phyloP scores from a whole-genome alignment of 1,140 invertebrate genomes.

The Phthorimaea operculella region DNA sequence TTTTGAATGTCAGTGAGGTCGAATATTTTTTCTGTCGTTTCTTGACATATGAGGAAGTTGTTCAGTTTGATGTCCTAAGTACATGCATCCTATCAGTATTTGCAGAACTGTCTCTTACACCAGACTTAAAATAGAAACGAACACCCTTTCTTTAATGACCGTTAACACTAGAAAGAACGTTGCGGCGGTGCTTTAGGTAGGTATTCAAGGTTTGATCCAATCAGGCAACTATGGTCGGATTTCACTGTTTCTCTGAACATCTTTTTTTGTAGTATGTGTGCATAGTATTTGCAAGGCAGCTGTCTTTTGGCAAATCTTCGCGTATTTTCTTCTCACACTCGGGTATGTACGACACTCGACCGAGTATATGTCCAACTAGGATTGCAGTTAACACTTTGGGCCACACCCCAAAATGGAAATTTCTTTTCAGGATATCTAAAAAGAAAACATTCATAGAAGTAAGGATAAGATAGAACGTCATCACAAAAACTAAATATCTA shows the following conservation, averaged over 20 bases:
- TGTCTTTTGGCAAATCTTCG: constrained; percentile 24
- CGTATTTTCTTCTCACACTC: constrained; percentile 38
- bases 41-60: too few relatives aligned
- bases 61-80: too few relatives aligned
- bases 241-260: constrained; percentile 11
- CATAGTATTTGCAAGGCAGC: constrained; percentile 44
- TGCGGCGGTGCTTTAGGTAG: too few relatives aligned
- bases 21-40: too few relatives aligned
- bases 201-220: too few relatives aligned
- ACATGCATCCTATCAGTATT: too few relatives aligned
- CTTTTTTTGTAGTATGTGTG: constrained; percentile 32
- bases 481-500: constrained; percentile 9
- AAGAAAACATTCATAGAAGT: constrained; percentile 61
- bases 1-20: too few relatives aligned
- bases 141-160: too few relatives aligned
- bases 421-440: constrained; percentile 44
- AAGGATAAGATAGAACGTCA: constrained; percentile 39
- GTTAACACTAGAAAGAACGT: too few relatives aligned
- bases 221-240: too few relatives aligned
- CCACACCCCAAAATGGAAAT: constrained; percentile 38
- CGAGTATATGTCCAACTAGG: constrained; percentile 35
- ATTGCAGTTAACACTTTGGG: constrained; percentile 40
- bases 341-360: constrained; percentile 35
- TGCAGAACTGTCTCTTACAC: too few relatives aligned
- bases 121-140: too few relatives aligned